Base-by-base conservation (phyloP, 2,888 invertebrate genomes). In the Erebia epiphron region DNA sequence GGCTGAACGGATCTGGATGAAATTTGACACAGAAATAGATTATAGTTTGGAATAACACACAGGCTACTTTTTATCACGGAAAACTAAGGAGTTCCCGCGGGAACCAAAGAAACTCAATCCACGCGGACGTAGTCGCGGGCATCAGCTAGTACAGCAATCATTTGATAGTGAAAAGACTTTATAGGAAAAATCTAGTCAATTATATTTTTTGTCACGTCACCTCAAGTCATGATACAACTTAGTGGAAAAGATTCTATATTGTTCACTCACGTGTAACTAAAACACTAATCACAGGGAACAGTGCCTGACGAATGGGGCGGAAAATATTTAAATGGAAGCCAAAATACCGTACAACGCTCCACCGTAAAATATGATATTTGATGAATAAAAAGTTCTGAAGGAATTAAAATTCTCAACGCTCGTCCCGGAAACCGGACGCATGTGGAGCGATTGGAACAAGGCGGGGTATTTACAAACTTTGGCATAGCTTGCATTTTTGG, bases 301-400 rank as follows among this genome's bases (percentile, higher is more conserved):
- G 82, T 80, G 88, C 88, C 79, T 91, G 85, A 86, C 92, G 90
- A 93, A 93, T 92, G 91, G 76, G 87, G 85, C 91, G 89, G 88
- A 92, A 93, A 92, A 92, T 91, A 88, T 90, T 90, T 89, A 91
- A 93, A 92, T 92, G 87, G 89, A 89, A 91, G 88, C 83, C 84
- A 88, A 87, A 92, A 90, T 90, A 90, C 85, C 91, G 86, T 91
- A 86, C 83, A 83, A 83, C 80, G 79, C 77, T 78, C 81, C 79
- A 83, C 78, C 85, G 85, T 91, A 88, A 93, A 92, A 91, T 93
- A 92, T 92, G 88, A 81, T 85, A 81, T 83, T 82, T 75, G 76
- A 82, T 80, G 78, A 73, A 80, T 80, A 86, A 88, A 87, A 83
- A 81, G 78, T 76, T 77, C 73, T 73, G 76, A 76, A 75, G 77